Base-by-base conservation (phyloP, 2,888 invertebrate genomes). In the Pandemis cinnamomeana region DNA sequence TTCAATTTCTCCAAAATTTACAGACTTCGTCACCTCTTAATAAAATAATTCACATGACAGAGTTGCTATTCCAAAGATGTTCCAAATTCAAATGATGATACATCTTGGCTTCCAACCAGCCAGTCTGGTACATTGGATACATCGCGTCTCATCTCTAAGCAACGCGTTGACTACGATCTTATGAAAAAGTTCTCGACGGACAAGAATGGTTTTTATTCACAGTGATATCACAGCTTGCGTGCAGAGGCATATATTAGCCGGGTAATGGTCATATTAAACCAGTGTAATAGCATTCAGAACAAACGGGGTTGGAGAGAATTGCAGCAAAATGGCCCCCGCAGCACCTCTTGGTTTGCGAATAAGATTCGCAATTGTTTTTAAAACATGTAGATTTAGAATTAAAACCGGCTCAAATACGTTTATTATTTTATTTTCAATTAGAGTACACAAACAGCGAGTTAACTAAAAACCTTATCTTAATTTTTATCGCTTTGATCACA, bases 261-360 rank as follows among this genome's bases (percentile, higher is more conserved):
- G 51, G 72, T 74, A 74, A 76, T 76, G 68, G 67, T 55, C 63
- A 71, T 69, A 75, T 77, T 77, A 74, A 71, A 71, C 72, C 71
- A 58, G 60, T 69, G 48, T 72, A 71, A 71, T 69, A 62, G 71
- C 60, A 66, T 70, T 71, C 48, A 69, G 62, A 61, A 67, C 67
- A 67, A 67, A 67, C 67, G 72, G 27, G 63, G 48, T 72, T 44
- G 15, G 36, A 67, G n/a, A 61, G 44, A 61, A 67, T 62, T 67
- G 61, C 67, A 44, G 67, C 27, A 53, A 72, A 67, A 72, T 72
- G 71, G 51, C 51, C 15, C 46, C 58, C 46, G n/a, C 7, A n/a
- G 15, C 13, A 68, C 68, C 67, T 60, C n/a, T 53, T 51, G 67
- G 51, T 67, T 67, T 53, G 36, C 67, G 41, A 67, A 67, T 53